phyloP scores from a whole-genome alignment of 2,888 invertebrate genomes.

The Lithophane leautieri region DNA sequence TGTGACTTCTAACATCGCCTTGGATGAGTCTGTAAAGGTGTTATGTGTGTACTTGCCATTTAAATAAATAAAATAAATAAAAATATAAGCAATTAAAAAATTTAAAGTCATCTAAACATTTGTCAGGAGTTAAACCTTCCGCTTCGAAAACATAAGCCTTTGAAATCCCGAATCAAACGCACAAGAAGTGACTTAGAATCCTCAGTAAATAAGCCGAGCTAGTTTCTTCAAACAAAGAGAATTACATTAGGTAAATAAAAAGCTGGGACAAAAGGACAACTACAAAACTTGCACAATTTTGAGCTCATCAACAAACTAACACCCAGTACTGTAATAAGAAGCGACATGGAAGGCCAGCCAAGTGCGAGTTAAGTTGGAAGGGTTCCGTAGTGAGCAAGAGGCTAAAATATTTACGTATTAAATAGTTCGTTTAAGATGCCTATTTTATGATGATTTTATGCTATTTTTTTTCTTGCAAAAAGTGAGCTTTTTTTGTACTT shows the following conservation, averaged over 20 bases:
- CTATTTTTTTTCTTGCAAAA: too few relatives aligned
- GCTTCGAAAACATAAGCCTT: neutral
- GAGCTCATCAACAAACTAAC: conserved; percentile 18
- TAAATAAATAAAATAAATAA: too few relatives aligned
- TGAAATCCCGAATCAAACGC: neutral
- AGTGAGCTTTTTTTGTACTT: too few relatives aligned
- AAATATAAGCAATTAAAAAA: too few relatives aligned
- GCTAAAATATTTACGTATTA: neutral
- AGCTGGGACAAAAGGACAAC: neutral
- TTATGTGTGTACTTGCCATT: too few relatives aligned
- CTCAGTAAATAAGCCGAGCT: conserved; percentile 6
- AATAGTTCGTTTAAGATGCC: neutral
- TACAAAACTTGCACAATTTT: conserved; percentile 16
- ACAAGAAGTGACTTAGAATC: neutral
- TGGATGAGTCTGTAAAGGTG: too few relatives aligned
- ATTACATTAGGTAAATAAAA: neutral
- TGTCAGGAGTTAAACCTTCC: neutral
- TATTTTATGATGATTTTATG: too few relatives aligned
- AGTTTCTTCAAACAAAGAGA: conserved; percentile 11
- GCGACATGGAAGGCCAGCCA: neutral
- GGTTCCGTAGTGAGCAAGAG: conserved; percentile 6
- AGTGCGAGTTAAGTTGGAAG: neutral
- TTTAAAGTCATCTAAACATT: too few relatives aligned
- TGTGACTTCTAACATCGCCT: too few relatives aligned
- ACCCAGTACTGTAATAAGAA: conserved; percentile 13